Conservation (phyloP, 1,140 invertebrate genomes). For the Steinernema khuongi region DNA sequence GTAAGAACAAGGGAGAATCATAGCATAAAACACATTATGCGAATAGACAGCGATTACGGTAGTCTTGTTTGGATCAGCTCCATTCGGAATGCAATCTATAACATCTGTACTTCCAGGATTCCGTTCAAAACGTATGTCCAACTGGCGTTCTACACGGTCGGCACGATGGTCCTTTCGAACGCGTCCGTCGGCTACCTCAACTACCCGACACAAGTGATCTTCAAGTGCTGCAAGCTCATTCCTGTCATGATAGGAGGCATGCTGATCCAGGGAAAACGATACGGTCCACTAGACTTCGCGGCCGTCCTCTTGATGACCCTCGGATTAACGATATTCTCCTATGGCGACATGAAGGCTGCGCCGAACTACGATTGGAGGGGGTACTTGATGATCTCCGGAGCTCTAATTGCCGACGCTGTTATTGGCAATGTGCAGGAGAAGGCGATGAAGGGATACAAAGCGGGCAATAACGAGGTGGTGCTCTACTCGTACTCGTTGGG, state of each 20-base stretch:
- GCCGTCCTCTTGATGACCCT: slow-evolving; percentile 81
- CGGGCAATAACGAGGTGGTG: slow-evolving; percentile 82
- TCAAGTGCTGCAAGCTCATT: slow-evolving; percentile 92
- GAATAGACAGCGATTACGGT: too few species aligned
- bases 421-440: slow-evolving; percentile 96
- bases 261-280: slow-evolving; percentile 80
- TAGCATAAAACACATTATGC: too few species aligned
- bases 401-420: slow-evolving; percentile 81
- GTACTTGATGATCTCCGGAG: slow-evolving; percentile 77
- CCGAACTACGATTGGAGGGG: slow-evolving; percentile 77
- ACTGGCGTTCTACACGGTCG: slow-evolving; percentile 77
- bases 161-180: slow-evolving; percentile 92
- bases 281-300: slow-evolving; percentile 74
- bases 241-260: slow-evolving; percentile 86
- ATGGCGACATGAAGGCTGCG: slow-evolving; percentile 81
- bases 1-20: too few species aligned
- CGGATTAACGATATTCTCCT: slow-evolving; percentile 82
- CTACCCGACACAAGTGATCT: slow-evolving; percentile 85
- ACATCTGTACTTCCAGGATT: slow-evolving; percentile 67
- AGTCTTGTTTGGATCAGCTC: too few species aligned
- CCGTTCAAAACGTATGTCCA: slow-evolving; percentile 74
- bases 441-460: slow-evolving; percentile 75
- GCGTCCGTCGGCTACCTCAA: slow-evolving; percentile 88
- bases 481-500: slow-evolving; percentile 86
- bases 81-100: neutral